Percentiles rank a stretch among this genome's conserved stretches.
These are phyloP conservation scores for Brachyhypopomus gauderio DNA, from an alignment of 2,113 vertebrate species.

Conservation along the genomic window DNA sequence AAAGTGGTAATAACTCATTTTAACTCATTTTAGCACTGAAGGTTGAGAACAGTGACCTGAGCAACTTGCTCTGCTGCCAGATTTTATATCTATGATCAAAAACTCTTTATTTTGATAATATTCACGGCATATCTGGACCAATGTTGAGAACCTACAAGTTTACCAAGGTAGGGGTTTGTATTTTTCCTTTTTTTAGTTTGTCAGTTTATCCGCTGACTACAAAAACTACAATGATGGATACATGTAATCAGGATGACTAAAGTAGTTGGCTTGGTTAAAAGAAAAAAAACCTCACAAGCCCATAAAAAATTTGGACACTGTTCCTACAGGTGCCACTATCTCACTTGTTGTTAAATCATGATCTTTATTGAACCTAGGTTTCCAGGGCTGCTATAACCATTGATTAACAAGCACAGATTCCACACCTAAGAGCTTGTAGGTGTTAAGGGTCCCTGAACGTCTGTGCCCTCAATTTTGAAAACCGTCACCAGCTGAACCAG, in stretches of 20 bases:
- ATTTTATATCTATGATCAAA: background rate
- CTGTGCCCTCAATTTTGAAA: background rate
- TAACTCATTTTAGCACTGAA: background rate
- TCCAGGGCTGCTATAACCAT: background rate
- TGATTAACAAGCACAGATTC: background rate
- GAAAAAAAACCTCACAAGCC: background rate
- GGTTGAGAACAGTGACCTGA: background rate
- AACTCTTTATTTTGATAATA: background rate
- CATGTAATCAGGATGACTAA: background rate
- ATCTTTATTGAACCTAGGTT: background rate
- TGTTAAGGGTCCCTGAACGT: background rate
- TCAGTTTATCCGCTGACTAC: background rate
- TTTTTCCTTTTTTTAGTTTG: background rate
- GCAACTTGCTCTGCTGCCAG: constrained; percentile 1
- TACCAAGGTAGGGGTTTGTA: background rate
- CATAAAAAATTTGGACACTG: no score
- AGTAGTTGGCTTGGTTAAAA: background rate
- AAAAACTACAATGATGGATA: background rate
- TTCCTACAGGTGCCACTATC: background rate
- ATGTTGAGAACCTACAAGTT: background rate
- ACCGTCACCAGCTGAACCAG: no score
- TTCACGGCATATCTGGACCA: background rate
- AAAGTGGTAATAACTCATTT: background rate
- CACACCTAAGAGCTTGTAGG: background rate
- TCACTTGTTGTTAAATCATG: background rate